These are phyloP conservation scores for Masnerella sp. DNA, from an alignment of 2,888 invertebrate species.

Conservation along the genomic window DNA sequence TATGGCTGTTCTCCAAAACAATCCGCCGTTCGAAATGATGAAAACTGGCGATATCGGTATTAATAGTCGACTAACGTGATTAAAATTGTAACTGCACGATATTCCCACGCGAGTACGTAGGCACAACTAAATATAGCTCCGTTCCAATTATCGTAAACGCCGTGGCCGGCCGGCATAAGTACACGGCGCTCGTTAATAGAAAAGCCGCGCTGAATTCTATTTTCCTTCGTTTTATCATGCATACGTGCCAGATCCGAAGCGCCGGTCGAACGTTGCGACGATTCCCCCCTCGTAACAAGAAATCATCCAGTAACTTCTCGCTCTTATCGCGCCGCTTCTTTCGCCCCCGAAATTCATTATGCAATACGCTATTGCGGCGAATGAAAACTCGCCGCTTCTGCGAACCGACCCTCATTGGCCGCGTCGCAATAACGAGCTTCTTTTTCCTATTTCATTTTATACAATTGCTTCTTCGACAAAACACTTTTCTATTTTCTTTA, in stretches of 20 bases:
- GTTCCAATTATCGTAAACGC: conserved; percentile 37
- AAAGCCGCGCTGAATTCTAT: conserved; percentile 52
- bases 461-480: not conserved
- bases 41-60: too few relatives aligned
- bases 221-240: conserved; percentile 44
- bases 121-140: conserved; percentile 27
- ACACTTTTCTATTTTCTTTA: too few relatives aligned
- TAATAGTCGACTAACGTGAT: conserved; percentile 36
- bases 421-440: not conserved
- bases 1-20: too few relatives aligned
- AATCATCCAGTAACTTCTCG: conserved; percentile 48
- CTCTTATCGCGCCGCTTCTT: conserved; percentile 25
- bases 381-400: conserved; percentile 19
- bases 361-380: conserved; percentile 13
- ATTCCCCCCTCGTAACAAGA: conserved; percentile 43
- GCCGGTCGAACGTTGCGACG: conserved; percentile 28
- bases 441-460: conserved; percentile 4
- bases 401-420: not conserved
- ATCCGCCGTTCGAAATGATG: too few relatives aligned
- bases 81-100: conserved; percentile 28
- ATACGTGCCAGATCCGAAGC: conserved; percentile 45
- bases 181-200: conserved; percentile 49
- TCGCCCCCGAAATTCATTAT: conserved; percentile 36
- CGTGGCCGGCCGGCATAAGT: conserved; percentile 35
- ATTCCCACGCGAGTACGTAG: conserved; percentile 23